phyloP scores from a whole-genome alignment of 1,140 invertebrate genomes.

The Arctopsyche grandis region DNA sequence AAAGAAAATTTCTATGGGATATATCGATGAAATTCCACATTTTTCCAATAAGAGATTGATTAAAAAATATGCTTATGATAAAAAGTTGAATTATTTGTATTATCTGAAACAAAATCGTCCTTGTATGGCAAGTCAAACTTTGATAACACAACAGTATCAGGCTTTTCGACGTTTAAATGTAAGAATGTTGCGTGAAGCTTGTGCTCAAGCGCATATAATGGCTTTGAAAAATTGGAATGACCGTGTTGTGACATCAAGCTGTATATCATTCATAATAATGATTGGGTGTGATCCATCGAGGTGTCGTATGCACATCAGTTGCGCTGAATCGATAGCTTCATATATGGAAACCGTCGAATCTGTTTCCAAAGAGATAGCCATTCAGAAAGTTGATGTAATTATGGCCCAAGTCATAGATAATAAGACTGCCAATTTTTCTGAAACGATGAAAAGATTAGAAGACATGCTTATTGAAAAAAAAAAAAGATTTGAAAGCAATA shows the following conservation, averaged over 20 bases:
- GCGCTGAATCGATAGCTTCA: slow-evolving; percentile 64
- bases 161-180: slow-evolving; percentile 63
- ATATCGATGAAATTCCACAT: slow-evolving; percentile 63
- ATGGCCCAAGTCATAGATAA: slow-evolving; percentile 62
- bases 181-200: slow-evolving; percentile 66
- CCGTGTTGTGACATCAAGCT: slow-evolving; percentile 67
- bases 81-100: slow-evolving; percentile 71
- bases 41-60: slow-evolving; percentile 68
- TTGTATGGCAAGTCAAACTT: slow-evolving; percentile 69
- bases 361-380: slow-evolving; percentile 58
- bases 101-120: slow-evolving; percentile 74
- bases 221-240: slow-evolving; percentile 69
- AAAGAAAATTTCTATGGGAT: neutral
- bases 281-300: slow-evolving; percentile 69
- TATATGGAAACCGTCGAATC: slow-evolving; percentile 57
- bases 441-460: slow-evolving; percentile 64
- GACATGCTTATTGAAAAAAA: slow-evolving; percentile 39
- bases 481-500: slow-evolving; percentile 44
- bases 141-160: slow-evolving; percentile 64
- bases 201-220: slow-evolving; percentile 68
- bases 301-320: slow-evolving; percentile 69
- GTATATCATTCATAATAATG: slow-evolving; percentile 73
- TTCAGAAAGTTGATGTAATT: slow-evolving; percentile 60
- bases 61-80: slow-evolving; percentile 70
- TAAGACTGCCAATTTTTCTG: slow-evolving; percentile 58